Evolutionary conservation across 2,113 vertebrate genomes (phyloP), one percentile per base, ranked within the genome.

Genomic region (Dromas ardeola): DNA sequence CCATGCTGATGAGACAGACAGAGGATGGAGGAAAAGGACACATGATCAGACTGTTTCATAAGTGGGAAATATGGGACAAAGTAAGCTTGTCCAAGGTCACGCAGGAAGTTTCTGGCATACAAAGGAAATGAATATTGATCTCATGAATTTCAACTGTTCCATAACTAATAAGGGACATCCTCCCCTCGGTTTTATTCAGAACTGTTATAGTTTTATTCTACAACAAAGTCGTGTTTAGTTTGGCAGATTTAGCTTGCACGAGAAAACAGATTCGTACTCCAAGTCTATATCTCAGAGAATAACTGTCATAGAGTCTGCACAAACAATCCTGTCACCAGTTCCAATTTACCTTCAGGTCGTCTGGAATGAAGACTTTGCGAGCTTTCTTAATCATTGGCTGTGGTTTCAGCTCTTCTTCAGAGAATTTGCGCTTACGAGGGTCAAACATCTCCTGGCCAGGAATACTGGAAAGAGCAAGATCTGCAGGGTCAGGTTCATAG

Each of bases 321-420:
- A 11, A 92, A 66, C 21, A 73, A 82, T 81, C 94, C 97, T 10
- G n/a, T 93, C 88, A 98, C 98, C 98, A 97, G 98, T 94, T 97
- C 99, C 98, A 98, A 98, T 91, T 99, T 98, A 99, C 99, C 99
- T 99, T 99, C 98, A 99, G 97, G 96, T 99, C 99, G 1, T 99
- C 99, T 0, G 99, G 99, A 86, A 99, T 99, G 98, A 99, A 99
- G 96, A 99, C 97, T 97, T 99, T 99, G 81, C 99, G 99, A 32
- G 99, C 99, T 92, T 99, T 99, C 97, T 99, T 99, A 97, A 99
- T 99, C 99, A 99, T 99, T 25, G 99, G 99, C 97, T 99, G 99
- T 1, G 99, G 99, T 91, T 99, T 99, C 94, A 99, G 99, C 97
- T 99, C 99, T 88, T 99, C 99, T 14, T 99, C 99, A 0, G 98